Evolutionary conservation across 2,888 invertebrate genomes (phyloP).

Genomic region (Pheosia tremula): DNA sequence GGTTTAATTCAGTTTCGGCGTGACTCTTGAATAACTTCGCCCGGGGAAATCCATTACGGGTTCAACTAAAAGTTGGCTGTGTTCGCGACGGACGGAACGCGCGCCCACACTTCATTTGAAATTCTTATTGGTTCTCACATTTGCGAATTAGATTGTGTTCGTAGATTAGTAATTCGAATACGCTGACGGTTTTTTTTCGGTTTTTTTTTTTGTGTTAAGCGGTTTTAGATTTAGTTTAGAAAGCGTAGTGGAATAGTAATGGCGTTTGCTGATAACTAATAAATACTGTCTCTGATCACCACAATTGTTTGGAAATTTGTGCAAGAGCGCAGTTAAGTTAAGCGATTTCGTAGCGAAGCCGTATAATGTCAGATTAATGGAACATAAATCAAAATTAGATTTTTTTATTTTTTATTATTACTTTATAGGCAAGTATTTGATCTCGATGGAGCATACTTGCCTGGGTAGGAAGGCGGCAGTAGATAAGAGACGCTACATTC

Average conservation of each 20-base stretch:
- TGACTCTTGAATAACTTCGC: conserved; percentile 53
- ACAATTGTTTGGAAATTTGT: conserved; percentile 12
- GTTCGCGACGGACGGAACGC: conserved; percentile 40
- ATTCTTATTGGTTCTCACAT: conserved; percentile 54
- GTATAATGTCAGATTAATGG: not conserved
- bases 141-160: conserved; percentile 49
- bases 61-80: conserved; percentile 44
- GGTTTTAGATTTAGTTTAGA: conserved; percentile 15
- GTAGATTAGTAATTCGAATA: conserved; percentile 41
- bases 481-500: too few species aligned
- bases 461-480: too few species aligned
- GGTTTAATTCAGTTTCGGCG: conserved; percentile 50
- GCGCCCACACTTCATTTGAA: conserved; percentile 44
- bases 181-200: conserved; percentile 31
- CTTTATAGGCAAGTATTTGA: too few species aligned
- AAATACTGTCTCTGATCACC: conserved; percentile 13
- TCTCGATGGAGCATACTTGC: too few species aligned
- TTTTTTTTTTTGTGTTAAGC: conserved; percentile 20
- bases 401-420: too few species aligned
- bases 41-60: conserved; percentile 47
- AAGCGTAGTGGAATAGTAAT: conserved; percentile 22
- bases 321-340: not conserved
- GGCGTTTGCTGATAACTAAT: conserved; percentile 10
- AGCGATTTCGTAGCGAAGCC: not conserved
- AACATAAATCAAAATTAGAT: not conserved